Evolutionary conservation across 2,113 vertebrate genomes (phyloP), one percentile per base, ranked within the genome.

Genomic region (Sisor rabdophorus): DNA sequence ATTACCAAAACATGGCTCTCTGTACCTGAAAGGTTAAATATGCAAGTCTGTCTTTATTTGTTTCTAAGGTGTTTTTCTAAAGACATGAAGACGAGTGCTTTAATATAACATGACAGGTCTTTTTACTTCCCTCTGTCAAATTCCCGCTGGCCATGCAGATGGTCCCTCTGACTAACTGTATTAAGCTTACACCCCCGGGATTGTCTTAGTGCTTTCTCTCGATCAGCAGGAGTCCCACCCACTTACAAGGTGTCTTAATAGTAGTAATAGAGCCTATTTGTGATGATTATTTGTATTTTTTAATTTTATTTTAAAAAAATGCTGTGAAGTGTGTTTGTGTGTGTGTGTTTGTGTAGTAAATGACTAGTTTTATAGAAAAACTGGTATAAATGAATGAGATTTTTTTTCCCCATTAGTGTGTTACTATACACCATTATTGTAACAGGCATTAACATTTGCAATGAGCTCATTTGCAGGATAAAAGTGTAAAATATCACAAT

Each of bases 91-190:
- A 73, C 16, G 65, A 52, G 78, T 22, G 22, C 20, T n/a, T 16
- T 5, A 60, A 30, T 61, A 10, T 40, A 20, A 60, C 81, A 54
- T 54, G 54, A 73, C 47, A 48, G 54, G 16, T 32, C 30, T 68
- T 24, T 60, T 60, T 73, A 76, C 73, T 54, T 65, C 73, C 26
- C 16, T 54, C 55, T 58, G 52, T 24, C 56, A 58, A 70, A 77
- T 77, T 64, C 74, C 78, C 59, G 76, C 78, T 80, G 81, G 61
- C 53, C 26, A 63, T 74, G 26, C 81, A 82, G 81, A 82, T 82
- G 81, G 78, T 56, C 75, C 52, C 50, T 59, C 56, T 80, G 78
- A 80, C 78, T 71, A n/a, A 24, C n/a, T 44, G 24, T 22, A 52
- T 79, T 79, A 77, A 76, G 50, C 76, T 73, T 76, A 76, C 76